These are phyloP conservation scores for Drosophila mimetica DNA, from an alignment of 2,888 invertebrate species.

Conservation along the genomic window DNA sequence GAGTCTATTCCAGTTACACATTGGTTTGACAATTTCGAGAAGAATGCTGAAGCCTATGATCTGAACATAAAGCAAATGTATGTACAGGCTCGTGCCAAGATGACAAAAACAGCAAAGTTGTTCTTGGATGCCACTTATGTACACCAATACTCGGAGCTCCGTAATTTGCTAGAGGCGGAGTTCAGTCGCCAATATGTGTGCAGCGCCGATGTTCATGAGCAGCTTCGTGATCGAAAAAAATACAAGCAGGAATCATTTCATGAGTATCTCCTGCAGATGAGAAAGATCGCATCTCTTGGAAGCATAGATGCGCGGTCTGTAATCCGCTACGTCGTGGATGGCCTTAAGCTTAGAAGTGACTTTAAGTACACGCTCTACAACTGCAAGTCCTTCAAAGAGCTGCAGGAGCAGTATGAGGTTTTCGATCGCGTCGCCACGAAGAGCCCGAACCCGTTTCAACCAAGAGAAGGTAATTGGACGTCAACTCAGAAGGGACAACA, in stretches of 20 bases:
- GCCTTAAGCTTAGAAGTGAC: not conserved
- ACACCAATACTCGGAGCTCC: too few relatives aligned
- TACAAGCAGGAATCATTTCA: too few relatives aligned
- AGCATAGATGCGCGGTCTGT: too few relatives aligned
- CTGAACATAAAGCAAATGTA: not conserved
- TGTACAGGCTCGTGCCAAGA: not conserved
- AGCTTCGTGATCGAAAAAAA: too few relatives aligned
- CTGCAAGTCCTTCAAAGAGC: not conserved
- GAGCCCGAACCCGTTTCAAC: not conserved
- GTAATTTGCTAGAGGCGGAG: too few relatives aligned
- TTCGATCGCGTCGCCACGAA: not conserved
- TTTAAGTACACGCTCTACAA: constrained; percentile 1
- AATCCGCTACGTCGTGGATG: not conserved
- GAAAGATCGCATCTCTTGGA: not conserved
- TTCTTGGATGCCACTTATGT: not conserved
- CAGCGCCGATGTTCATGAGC: too few relatives aligned
- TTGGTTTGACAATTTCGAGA: too few relatives aligned
- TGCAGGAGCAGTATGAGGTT: not conserved
- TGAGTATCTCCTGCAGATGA: too few relatives aligned
- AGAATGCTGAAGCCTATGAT: too few relatives aligned
- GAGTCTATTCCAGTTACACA: too few relatives aligned
- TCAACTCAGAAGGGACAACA: too few relatives aligned
- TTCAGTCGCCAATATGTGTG: too few relatives aligned
- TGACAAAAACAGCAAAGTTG: not conserved
- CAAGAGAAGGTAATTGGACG: not conserved